Evolutionary conservation across 2,113 vertebrate species (phyloP).

Genomic region (Notarius lentiginosus): DNA sequence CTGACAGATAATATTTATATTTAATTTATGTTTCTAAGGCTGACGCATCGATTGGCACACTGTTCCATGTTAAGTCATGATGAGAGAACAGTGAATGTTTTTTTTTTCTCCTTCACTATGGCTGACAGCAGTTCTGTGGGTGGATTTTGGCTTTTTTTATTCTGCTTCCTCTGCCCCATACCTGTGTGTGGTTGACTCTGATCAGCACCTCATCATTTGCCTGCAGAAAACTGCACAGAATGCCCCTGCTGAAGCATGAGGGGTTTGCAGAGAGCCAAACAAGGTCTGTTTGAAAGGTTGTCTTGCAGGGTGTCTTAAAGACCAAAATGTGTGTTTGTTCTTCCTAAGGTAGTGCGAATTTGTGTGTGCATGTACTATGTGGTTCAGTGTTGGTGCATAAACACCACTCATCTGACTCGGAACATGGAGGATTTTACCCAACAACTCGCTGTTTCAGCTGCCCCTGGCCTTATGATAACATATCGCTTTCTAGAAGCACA

Average conservation of each 20-base stretch:
- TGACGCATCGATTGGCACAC: neutral
- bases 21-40: neutral
- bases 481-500: conserved; percentile 42
- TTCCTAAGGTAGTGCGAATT: neutral
- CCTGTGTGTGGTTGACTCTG: conserved; percentile 36
- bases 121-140: conserved; percentile 22
- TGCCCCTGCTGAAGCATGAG: conserved; percentile 65
- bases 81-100: conserved; percentile 12
- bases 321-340: conserved; percentile 36
- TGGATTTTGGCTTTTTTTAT: conserved; percentile 43
- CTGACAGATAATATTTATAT: neutral
- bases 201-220: conserved; percentile 37
- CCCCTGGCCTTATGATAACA: conserved; percentile 40
- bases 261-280: conserved; percentile 61
- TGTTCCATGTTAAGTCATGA: neutral
- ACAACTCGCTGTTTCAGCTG: conserved; percentile 2
- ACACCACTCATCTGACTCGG: conserved; percentile 39
- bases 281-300: conserved; percentile 51
- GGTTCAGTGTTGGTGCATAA: conserved; percentile 38
- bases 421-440: conserved; percentile 14
- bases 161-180: conserved; percentile 22
- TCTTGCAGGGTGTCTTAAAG: conserved; percentile 49
- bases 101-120: conserved; percentile 1
- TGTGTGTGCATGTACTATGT: conserved; percentile 25
- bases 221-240: conserved; percentile 56